A percentile compares a stretch with the other conserved stretches of the same genome.
phyloP scores from a whole-genome alignment of 2,888 invertebrate genomes.

The Microchrysa polita region DNA sequence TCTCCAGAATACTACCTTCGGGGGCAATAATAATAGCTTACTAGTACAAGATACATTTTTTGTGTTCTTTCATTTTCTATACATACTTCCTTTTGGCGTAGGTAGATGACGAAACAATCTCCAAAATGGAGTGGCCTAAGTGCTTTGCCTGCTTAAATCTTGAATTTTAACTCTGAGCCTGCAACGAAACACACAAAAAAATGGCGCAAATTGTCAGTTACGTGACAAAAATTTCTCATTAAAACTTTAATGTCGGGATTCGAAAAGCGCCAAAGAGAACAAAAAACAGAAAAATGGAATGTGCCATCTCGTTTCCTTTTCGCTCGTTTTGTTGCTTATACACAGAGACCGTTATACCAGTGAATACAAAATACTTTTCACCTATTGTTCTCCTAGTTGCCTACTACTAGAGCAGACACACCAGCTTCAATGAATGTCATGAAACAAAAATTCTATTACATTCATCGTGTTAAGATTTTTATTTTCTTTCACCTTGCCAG shows the following conservation, averaged over 20 bases:
- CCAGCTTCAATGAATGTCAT: conserved; percentile 16
- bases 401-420: not conserved
- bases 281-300: conserved; percentile 2
- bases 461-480: not conserved
- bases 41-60: not conserved
- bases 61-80: not conserved
- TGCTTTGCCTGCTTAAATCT: conserved; percentile 20
- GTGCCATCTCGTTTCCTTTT: not conserved
- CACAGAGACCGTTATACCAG: not conserved
- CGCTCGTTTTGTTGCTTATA: no score
- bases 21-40: conserved; percentile 2
- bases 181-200: not conserved
- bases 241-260: conserved; percentile 19
- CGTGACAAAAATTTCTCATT: conserved; percentile 37
- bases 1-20: not conserved
- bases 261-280: no score
- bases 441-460: conserved; percentile 16
- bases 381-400: not conserved
- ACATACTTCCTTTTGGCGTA: not conserved
- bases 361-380: not conserved
- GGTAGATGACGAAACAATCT: not conserved
- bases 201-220: conserved; percentile 23
- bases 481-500: not conserved
- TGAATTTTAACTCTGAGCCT: conserved; percentile 15
- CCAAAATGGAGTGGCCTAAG: not conserved